These are phyloP conservation scores for Papilio polytes DNA, from an alignment of 1,140 invertebrate species.

Conservation along the genomic window DNA sequence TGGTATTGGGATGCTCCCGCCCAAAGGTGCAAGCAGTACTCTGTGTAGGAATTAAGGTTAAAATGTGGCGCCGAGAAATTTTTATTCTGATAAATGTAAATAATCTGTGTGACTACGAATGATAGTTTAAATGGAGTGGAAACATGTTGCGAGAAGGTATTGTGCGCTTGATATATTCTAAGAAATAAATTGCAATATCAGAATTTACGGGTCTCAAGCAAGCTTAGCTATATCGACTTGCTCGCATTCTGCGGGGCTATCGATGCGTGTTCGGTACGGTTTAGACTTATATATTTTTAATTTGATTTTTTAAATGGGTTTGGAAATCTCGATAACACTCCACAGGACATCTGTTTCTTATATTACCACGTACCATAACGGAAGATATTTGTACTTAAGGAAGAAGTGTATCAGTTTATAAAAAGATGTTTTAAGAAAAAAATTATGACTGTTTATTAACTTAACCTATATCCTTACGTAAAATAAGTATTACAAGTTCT, in stretches of 20 bases:
- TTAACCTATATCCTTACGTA: background rate
- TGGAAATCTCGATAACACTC: background rate
- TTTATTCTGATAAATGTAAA: background rate
- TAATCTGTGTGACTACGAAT: background rate
- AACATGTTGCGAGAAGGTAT: background rate
- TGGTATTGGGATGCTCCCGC: too few species aligned
- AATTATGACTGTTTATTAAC: background rate
- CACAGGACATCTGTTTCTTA: background rate
- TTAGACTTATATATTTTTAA: background rate
- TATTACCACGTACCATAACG: background rate
- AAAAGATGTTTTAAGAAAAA: too few species aligned
- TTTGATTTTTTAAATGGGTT: background rate
- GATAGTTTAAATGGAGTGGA: background rate
- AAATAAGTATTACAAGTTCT: background rate
- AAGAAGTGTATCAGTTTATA: too few species aligned
- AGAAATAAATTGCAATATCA: constrained; percentile 8
- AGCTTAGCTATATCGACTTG: background rate
- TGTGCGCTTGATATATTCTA: constrained; percentile 12
- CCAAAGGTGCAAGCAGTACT: too few species aligned
- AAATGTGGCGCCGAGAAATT: background rate
- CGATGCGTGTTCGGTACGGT: background rate
- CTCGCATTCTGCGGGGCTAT: background rate
- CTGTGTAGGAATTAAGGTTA: too few species aligned
- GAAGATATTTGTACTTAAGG: too few species aligned
- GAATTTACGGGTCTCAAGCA: background rate